These are phyloP conservation scores for Neodon shergylaensis DNA, from an alignment of 2,113 vertebrate species.

Conservation along the genomic window DNA sequence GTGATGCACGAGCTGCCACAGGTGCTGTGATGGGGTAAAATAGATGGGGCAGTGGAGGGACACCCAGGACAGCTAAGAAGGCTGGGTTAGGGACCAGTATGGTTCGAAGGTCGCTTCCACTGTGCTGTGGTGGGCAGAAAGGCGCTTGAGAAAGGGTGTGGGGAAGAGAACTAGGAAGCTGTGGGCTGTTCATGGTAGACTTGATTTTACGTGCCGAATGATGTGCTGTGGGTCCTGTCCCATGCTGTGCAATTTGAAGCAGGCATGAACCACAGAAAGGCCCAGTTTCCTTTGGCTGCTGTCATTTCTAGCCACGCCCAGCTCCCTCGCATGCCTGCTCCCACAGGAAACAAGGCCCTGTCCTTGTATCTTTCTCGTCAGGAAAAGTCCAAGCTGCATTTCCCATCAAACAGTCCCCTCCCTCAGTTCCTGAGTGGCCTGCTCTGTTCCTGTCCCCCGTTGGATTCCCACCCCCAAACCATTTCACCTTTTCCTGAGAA, in stretches of 20 bases:
- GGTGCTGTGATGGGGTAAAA: not conserved
- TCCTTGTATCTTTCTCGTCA: not conserved
- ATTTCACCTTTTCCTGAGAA: constrained; percentile 27
- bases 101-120: not conserved
- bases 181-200: not conserved
- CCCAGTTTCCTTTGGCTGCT: not conserved
- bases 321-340: not conserved
- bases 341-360: not conserved
- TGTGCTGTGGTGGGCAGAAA: not conserved
- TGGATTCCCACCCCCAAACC: not conserved
- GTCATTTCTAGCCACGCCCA: not conserved
- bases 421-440: not conserved
- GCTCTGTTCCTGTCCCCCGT: not conserved
- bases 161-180: not conserved
- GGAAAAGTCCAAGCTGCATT: constrained; percentile 29
- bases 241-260: not conserved
- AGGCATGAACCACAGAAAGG: not conserved
- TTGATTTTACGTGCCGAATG: not conserved
- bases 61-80: accelerated
- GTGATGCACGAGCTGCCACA: not conserved
- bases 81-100: not conserved
- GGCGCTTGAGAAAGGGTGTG: not conserved
- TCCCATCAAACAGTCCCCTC: not conserved
- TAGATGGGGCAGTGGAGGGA: not conserved
- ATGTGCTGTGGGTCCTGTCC: not conserved